phyloP scores from a whole-genome alignment of 2,888 invertebrate genomes.

The Neoaliturus tenellus region DNA sequence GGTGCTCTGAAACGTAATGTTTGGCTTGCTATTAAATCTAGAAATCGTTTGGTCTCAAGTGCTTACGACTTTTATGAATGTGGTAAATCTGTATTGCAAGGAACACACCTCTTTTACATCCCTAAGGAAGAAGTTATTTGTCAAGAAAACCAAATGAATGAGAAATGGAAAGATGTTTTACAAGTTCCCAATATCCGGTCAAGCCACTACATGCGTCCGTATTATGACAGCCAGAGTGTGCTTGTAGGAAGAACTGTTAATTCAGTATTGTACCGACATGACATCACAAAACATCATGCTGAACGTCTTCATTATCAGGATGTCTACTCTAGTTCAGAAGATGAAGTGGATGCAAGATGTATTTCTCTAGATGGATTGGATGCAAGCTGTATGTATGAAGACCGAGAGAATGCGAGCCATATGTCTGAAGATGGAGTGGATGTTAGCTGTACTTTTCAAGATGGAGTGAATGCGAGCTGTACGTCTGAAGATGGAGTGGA shows the following conservation, averaged over 20 bases:
- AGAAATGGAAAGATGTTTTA: constrained; percentile 14
- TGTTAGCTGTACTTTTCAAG: too few relatives aligned
- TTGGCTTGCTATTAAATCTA: constrained; percentile 33
- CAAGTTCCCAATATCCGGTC: constrained; percentile 30
- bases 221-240: constrained; percentile 34
- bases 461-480: neutral
- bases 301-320: constrained; percentile 19
- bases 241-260: constrained; percentile 26
- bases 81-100: constrained; percentile 34
- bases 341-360: neutral
- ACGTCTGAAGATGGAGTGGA: constrained; percentile 29
- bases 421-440: constrained; percentile 17
- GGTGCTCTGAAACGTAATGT: constrained; percentile 42
- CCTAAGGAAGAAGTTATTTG: constrained; percentile 31
- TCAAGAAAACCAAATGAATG: constrained; percentile 30
- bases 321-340: constrained; percentile 34
- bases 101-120: constrained; percentile 40
- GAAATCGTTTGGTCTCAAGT: constrained; percentile 30
- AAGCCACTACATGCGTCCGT: constrained; percentile 31
- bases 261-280: constrained; percentile 17
- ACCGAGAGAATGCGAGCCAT: neutral
- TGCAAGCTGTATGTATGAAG: constrained; percentile 19
- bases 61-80: constrained; percentile 34
- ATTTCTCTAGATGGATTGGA: neutral
- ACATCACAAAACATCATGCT: constrained; percentile 31